Evolutionary conservation across 2,113 vertebrate genomes (phyloP).

Genomic region (Etia nguti): DNA sequence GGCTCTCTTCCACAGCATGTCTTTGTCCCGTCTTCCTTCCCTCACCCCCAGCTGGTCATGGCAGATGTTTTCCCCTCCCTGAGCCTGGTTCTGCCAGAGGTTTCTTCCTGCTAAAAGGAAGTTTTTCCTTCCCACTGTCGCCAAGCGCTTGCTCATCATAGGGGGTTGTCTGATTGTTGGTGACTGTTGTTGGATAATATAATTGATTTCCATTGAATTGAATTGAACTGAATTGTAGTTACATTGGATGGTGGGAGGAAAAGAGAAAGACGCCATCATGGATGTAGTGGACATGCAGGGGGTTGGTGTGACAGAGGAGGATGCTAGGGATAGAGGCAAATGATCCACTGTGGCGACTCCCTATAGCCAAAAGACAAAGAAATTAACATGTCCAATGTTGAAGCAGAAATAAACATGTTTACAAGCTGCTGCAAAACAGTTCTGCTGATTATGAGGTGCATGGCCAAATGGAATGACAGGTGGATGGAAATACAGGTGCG

Average conservation of each 20-base stretch:
- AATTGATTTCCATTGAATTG: fast-evolving
- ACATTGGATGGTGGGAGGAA: too few species aligned
- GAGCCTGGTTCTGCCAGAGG: fast-evolving
- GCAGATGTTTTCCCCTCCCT: neutral
- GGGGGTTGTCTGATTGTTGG: neutral
- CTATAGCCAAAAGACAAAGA: neutral
- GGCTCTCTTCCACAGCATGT: neutral
- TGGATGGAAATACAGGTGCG: neutral
- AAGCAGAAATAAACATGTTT: neutral
- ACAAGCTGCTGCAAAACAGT: neutral
- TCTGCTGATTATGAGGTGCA: neutral
- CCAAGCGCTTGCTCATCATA: neutral
- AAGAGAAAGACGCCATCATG: neutral
- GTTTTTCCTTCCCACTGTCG: neutral
- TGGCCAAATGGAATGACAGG: fast-evolving
- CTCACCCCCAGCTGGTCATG: neutral
- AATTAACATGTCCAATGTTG: fast-evolving
- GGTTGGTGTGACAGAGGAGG: neutral
- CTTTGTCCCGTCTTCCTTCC: neutral
- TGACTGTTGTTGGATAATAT: neutral
- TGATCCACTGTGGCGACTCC: fast-evolving
- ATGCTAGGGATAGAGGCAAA: neutral
- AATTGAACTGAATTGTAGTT: neutral
- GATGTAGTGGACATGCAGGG: neutral
- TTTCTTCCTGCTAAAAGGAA: fast-evolving